Evolutionary conservation across 2,888 invertebrate species (phyloP), one percentile per base, ranked within the genome.

Genomic region (Strigamia maritima): DNA sequence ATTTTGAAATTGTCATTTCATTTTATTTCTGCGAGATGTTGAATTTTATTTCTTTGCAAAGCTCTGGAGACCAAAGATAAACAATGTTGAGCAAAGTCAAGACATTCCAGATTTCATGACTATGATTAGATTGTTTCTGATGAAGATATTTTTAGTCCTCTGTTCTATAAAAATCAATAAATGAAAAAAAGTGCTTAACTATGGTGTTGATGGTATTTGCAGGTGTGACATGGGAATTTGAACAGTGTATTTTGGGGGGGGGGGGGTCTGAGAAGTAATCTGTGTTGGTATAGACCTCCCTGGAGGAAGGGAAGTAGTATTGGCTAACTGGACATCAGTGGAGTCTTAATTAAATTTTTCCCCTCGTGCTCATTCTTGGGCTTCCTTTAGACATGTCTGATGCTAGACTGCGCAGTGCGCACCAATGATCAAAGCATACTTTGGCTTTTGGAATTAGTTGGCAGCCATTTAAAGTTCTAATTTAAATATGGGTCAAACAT

Each of bases 271-370:
- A 12, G 70, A 70, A 70, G 70, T 70, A 70, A 70, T 70, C 70
- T 70, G 70, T 70, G 24, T 70, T 70, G 26, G 26, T 70, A 24
- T 70, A 28, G 70, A 28, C 70, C 70, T 70, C 70, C 70, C 28
- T 70, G 70, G 70, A 70, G 70, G 70, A 70, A 70, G 70, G 26
- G 70, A 70, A 70, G 70, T 70, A 26, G 70, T 28, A 70, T 70
- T 70, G 70, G 70, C 70, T 70, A 70, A 70, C 70, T 70, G 70
- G 70, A 70, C 70, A 70, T 70, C 70, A 70, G 70, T 70, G 24
- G 70, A 6, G 70, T 70, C 70, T 70, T 70, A 70, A 70, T 70
- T 70, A 70, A 70, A 70, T 70, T 70, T 70, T 70, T 70, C 70
- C 28, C 70, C 70, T 26, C 12, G 70, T 70, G 70, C 70, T 26